Evolutionary conservation across 2,888 invertebrate genomes (phyloP).

Genomic region (Napeogenes sylphis): DNA sequence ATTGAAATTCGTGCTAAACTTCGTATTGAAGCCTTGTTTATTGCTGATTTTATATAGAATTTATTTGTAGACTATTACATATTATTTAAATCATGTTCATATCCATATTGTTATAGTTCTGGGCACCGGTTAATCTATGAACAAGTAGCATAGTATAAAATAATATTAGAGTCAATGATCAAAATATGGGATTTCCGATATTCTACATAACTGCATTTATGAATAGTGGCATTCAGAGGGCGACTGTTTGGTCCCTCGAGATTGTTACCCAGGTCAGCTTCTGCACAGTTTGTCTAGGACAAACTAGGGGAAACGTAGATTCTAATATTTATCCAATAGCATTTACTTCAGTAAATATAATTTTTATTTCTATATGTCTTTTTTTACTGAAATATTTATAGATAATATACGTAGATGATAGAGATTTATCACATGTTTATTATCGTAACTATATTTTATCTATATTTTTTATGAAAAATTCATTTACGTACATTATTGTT

Average conservation of each 20-base stretch:
- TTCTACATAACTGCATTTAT: slow-evolving; percentile 1
- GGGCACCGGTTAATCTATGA: background rate
- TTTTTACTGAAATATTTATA: too few species aligned
- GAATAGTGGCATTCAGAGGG: background rate
- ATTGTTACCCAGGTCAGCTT: slow-evolving; percentile 16
- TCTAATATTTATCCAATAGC: slow-evolving; percentile 11
- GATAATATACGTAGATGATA: too few species aligned
- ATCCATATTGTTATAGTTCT: background rate
- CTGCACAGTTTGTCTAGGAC: slow-evolving; percentile 23
- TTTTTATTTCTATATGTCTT: background rate
- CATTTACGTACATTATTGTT: too few species aligned
- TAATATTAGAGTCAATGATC: background rate
- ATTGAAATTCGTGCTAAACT: too few species aligned
- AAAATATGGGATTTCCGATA: background rate
- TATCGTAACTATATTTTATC: too few species aligned
- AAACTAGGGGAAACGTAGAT: slow-evolving; percentile 15
- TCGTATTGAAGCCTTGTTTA: background rate
- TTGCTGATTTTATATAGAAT: background rate
- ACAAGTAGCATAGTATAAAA: background rate
- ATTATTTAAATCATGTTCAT: background rate
- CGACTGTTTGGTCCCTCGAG: slow-evolving; percentile 8
- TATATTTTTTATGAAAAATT: too few species aligned
- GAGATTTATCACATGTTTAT: too few species aligned
- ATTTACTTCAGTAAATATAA: slow-evolving; percentile 3
- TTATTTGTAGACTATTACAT: background rate